A percentile compares a stretch with the other conserved stretches of the same genome.
Conservation (phyloP, 64 coral and sea anemone genomes). For the Catalaphyllia jardinei region DNA sequence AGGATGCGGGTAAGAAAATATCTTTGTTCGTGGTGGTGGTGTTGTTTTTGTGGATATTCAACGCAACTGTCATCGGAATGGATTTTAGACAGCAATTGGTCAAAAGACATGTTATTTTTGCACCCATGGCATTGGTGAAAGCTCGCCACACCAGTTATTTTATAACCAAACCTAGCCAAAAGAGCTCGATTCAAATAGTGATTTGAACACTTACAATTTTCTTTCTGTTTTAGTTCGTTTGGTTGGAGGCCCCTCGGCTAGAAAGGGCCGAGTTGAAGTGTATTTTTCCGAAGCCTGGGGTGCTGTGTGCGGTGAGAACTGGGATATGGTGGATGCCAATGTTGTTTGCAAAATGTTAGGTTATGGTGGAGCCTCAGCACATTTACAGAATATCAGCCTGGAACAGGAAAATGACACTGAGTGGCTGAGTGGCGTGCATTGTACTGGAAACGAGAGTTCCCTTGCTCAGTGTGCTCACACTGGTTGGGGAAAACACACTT, state of each 20-base stretch:
- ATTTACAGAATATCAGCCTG: not conserved
- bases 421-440: slow-evolving; percentile 23
- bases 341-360: slow-evolving; percentile 25
- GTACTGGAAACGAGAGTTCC: slow-evolving; percentile 26
- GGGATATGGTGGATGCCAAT: slow-evolving; percentile 20
- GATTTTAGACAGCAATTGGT: no score
- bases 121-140: no score
- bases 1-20: not conserved
- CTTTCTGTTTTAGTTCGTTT: slow-evolving; percentile 30
- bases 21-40: no score
- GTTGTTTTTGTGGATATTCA: no score
- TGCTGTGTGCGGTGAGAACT: slow-evolving; percentile 1
- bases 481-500: slow-evolving; percentile 4
- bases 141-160: not conserved
- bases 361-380: not conserved
- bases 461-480: not conserved
- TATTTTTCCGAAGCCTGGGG: slow-evolving; percentile 9
- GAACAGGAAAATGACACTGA: not conserved
- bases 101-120: no score
- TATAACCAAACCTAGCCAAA: not conserved
- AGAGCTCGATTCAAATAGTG: not conserved
- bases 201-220: not conserved
- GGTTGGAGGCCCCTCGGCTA: not conserved
- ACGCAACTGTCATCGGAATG: no score
- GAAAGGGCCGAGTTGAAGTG: slow-evolving; percentile 26